phyloP scores from a whole-genome alignment of 2,797 vertebrate genomes.

The Ispidina lecontei region DNA sequence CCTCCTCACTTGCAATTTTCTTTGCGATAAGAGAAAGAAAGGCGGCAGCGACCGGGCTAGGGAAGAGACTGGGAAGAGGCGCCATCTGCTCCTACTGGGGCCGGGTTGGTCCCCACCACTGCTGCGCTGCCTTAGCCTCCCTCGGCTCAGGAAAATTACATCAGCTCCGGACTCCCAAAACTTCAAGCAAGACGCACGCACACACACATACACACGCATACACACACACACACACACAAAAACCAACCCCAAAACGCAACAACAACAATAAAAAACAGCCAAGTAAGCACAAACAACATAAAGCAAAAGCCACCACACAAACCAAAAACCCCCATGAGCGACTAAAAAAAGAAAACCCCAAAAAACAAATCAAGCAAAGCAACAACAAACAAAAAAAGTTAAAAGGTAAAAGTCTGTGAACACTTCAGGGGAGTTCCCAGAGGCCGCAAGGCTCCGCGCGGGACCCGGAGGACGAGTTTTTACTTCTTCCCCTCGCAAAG shows the following conservation, averaged over 20 bases:
- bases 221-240: background rate
- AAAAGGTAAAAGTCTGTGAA: too few species aligned
- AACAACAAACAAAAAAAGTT: too few species aligned
- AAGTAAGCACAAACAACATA: too few species aligned
- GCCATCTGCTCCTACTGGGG: rapidly evolving
- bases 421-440: rapidly evolving
- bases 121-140: rapidly evolving
- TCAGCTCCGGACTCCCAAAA: rapidly evolving
- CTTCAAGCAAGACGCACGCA: too few species aligned
- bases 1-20: rapidly evolving
- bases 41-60: rapidly evolving
- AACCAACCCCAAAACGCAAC: too few species aligned
- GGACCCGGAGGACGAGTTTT: rapidly evolving
- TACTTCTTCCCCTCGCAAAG: rapidly evolving
- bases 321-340: too few species aligned
- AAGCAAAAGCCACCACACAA: too few species aligned
- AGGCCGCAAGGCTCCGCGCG: rapidly evolving
- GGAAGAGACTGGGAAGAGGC: rapidly evolving
- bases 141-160: rapidly evolving
- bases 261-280: too few species aligned
- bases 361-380: too few species aligned
- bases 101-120: rapidly evolving
- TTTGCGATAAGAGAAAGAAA: too few species aligned
- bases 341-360: too few species aligned
- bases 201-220: too few species aligned